Conservation (phyloP, 2,113 vertebrate species). For the Bungarus multicinctus region DNA sequence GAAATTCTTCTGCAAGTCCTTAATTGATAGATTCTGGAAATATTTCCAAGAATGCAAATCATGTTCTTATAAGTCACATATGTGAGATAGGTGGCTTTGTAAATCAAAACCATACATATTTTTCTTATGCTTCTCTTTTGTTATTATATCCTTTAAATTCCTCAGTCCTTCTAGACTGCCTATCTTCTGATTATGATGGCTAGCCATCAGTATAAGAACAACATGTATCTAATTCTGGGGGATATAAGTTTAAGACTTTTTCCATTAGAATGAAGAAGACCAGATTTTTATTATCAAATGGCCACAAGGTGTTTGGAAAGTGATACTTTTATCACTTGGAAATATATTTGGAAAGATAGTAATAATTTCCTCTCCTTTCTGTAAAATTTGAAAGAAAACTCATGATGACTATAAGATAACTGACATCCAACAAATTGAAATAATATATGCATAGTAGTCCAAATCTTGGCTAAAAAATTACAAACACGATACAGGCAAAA, state of each 20-base stretch:
- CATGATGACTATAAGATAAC: not conserved
- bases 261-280: not conserved
- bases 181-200: no score
- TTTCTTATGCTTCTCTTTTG: not conserved
- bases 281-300: not conserved
- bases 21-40: not conserved
- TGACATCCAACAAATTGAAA: conserved; percentile 1
- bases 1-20: no score
- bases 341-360: not conserved
- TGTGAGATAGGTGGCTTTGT: not conserved
- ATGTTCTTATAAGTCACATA: not conserved
- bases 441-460: not conserved
- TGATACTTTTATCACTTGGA: not conserved
- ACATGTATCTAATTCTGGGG: no score
- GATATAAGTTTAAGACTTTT: not conserved
- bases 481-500: not conserved
- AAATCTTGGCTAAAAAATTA: not conserved
- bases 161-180: not conserved
- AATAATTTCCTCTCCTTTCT: not conserved
- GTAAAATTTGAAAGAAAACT: not conserved
- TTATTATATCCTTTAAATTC: not conserved
- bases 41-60: not conserved
- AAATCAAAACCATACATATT: no score
- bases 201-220: no score
- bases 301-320: not conserved